Evolutionary conservation across 1,140 invertebrate species (phyloP), one percentile per base, ranked within the genome.

Genomic region (Epicauta chinensis): DNA sequence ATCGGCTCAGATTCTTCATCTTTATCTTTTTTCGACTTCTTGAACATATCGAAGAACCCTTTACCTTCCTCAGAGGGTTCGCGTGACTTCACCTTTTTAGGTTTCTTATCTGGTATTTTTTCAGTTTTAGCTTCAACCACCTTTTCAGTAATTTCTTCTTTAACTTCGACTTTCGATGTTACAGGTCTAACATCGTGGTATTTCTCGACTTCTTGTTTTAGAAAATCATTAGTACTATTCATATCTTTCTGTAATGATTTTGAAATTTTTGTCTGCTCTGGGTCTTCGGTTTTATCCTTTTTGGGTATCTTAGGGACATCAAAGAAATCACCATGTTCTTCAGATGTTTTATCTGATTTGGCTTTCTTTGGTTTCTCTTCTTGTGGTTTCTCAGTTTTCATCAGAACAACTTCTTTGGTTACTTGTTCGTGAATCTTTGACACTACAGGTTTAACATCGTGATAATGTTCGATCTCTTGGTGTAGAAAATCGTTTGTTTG

Each of bases 21-120:
- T 53, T 64, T 55, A 34, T 42, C 41, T 51, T 59, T 59, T 30
- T 57, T 55, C n/a, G 53, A 51, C 32, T 62, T 56, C 13, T 38
- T 35, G 23, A 57, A 58, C 31, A 61, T 45, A n/a, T 51, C 56
- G 31, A 51, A 58, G 29, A 45, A 47, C 36, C 56, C 44, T 12
- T 16, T 48, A 14, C 23, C 14, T 46, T 46, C 44, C 11, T 46
- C 31, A 16, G 13, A 13, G 40, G 9, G 30, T 17, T 41, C 39
- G 1, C 17, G 37, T 41, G 11, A 30, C 31, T 44, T 34, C 13
- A n/a, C 12, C 5, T 31, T 23, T 13, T 34, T 31, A 2, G 5
- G 23, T 30, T 5, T 50, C 14, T 30, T 14, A 15, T 44, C 31
- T 30, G 7, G 9, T 0, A 10, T 5, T 11, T 34, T 44, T 16